Percentiles rank a stretch among this genome's conserved stretches.
Evolutionary conservation across 2,888 invertebrate species (phyloP).

Genomic region (Nezara viridula): DNA sequence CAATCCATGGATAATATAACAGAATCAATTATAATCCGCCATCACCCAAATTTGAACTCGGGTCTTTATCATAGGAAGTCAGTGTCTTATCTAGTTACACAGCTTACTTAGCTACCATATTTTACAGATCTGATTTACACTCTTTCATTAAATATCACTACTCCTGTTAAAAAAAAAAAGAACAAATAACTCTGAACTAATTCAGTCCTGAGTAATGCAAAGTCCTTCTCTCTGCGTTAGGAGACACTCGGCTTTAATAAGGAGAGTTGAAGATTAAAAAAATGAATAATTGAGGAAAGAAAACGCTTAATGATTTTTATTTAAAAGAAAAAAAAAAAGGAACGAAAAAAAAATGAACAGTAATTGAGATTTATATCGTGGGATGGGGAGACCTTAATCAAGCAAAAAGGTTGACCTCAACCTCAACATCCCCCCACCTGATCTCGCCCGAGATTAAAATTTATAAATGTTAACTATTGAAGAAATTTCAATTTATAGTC

Average conservation of each 20-base stretch:
- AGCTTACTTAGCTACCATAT: too few relatives aligned
- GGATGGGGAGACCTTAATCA: neutral
- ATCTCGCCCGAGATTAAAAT: neutral
- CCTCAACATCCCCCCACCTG: neutral
- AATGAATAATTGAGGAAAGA: slow-evolving; percentile 24
- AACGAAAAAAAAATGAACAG: neutral
- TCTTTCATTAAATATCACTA: neutral
- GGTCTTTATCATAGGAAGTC: too few relatives aligned
- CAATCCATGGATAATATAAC: too few relatives aligned
- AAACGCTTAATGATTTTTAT: slow-evolving; percentile 22
- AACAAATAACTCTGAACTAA: neutral
- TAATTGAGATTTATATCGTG: slow-evolving; percentile 18
- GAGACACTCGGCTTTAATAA: neutral
- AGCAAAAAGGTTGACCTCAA: neutral
- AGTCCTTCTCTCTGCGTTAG: neutral
- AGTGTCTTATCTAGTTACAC: too few relatives aligned
- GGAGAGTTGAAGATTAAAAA: neutral
- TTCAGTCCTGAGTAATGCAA: neutral
- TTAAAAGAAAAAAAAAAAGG: neutral
- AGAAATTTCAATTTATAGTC: neutral
- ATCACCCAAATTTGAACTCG: too few relatives aligned
- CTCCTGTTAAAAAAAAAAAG: neutral
- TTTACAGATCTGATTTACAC: neutral
- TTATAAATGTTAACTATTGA: slow-evolving; percentile 24
- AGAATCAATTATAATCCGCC: too few relatives aligned